phyloP scores from a whole-genome alignment of 2,888 invertebrate species.

The Alsophila aescularia region DNA sequence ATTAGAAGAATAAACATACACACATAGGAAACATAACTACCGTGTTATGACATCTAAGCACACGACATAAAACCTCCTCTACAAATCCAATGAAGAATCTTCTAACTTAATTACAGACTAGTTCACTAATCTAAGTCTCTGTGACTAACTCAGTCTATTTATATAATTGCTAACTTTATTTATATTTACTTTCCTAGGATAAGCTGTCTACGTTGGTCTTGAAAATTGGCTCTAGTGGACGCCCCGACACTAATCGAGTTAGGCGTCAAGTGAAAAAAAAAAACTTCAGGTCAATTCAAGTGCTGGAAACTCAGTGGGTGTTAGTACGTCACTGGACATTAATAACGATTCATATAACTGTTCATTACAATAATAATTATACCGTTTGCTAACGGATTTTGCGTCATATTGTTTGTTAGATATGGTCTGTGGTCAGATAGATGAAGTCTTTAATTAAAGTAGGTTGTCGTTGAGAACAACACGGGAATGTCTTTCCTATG shows the following conservation, averaged over 20 bases:
- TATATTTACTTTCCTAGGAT: not conserved
- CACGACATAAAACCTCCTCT: no score
- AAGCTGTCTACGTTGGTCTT: constrained; percentile 8
- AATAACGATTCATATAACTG: constrained; percentile 7
- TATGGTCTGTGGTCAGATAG: no score
- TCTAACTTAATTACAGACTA: no score
- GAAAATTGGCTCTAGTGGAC: constrained; percentile 11
- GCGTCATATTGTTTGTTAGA: not conserved
- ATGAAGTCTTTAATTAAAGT: no score
- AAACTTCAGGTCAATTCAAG: constrained; percentile 25
- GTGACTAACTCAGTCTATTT: not conserved
- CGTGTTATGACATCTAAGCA: no score
- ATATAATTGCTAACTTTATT: not conserved
- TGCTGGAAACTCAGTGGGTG: constrained; percentile 8
- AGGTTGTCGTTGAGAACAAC: no score
- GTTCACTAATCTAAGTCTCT: no score
- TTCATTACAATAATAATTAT: constrained; percentile 6
- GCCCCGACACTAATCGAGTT: constrained; percentile 11
- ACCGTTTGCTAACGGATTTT: constrained; percentile 10
- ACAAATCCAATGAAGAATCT: no score
- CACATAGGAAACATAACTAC: no score
- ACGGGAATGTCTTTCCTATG: no score
- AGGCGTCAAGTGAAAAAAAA: not conserved
- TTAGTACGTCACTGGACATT: constrained; percentile 13
- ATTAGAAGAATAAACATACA: no score